A percentile compares a stretch with the other conserved stretches of the same genome.
These are phyloP conservation scores for Microdon myrmicae DNA, from an alignment of 2,888 invertebrate species.

Conservation along the genomic window DNA sequence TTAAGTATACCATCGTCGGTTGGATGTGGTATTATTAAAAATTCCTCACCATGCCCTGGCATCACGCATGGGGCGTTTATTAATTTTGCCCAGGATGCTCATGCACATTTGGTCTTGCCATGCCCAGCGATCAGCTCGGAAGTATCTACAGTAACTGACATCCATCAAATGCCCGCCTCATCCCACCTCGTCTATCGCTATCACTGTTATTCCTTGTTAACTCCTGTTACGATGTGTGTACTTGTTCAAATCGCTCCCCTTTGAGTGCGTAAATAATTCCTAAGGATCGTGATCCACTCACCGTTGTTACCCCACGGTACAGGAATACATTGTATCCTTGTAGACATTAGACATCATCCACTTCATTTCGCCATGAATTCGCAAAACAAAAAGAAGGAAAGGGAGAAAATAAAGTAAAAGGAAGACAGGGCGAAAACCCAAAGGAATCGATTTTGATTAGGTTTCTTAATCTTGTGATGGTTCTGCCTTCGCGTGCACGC, in stretches of 20 bases:
- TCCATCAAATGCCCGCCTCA: background rate
- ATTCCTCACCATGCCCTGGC: conserved; percentile 31
- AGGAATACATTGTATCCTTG: conserved; percentile 2
- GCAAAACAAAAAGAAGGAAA: conserved; percentile 12
- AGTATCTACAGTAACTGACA: no score
- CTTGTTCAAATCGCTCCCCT: conserved; percentile 43
- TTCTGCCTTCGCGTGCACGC: conserved; percentile 9
- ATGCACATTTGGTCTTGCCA: no score
- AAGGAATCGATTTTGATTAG: conserved; percentile 52
- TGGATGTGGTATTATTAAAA: no score
- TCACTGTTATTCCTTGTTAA: conserved; percentile 41
- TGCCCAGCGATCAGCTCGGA: no score
- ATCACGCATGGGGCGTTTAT: conserved; percentile 44
- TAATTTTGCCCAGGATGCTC: conserved; percentile 46
- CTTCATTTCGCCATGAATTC: background rate
- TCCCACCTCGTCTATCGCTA: background rate
- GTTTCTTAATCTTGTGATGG: conserved; percentile 44
- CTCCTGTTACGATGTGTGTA: conserved; percentile 30
- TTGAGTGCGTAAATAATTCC: conserved; percentile 47
- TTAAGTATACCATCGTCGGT: no score
- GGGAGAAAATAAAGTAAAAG: no score
- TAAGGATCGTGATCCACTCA: conserved; percentile 47
- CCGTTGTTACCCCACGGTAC: conserved; percentile 1
- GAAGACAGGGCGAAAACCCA: no score
- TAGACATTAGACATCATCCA: conserved; percentile 4